Base-by-base conservation (phyloP, 2,797 vertebrate species). In the Coregonus suidteri region DNA sequence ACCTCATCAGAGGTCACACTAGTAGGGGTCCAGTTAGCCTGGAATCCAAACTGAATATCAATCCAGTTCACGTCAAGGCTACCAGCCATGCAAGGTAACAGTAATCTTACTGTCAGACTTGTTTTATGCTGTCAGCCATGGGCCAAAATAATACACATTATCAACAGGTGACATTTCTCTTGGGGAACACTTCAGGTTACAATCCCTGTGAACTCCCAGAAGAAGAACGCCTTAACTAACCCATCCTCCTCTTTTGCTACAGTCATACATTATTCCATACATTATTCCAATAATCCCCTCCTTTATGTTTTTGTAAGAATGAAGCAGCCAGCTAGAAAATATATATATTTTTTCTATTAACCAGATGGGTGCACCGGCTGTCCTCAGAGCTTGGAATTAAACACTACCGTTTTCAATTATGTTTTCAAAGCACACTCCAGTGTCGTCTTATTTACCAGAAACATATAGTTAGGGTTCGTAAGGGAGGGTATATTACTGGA, bases 261-360 rank as follows among this genome's bases (percentile, higher is more conserved):
- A 47, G 41, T 47, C 9, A 47, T 47, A 9, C 41, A 47, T 47
- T 11, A 47, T 47, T 47, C 41, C 9, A 47, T 47, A 9, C 41
- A 47, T 47, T 11, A 47, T 47, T 47, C 41, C 41, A 47, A 47
- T 47, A 47, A 47, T 13, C 41, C 41, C 9, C 9, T 74, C 68
- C 52, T 77, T 31, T 83, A 65, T 82, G 78, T 82, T 78, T 9
- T 91, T 87, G 88, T 84, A 82, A 89, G 86, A 90, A 93, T 71
- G 86, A 92, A 92, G 91, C 91, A 94, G 85, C 86, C 91, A 89
- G 83, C 90, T 93, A 90, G 92, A 94, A 95, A 94, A 93, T 89
- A 83, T 25, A 83, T 93, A 85, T 87, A 84, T 79, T 81, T 92
- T 85, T 91, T 87, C 84, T 84, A 90, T 92, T 94, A 93, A 91